Base-by-base conservation (phyloP, 37 sponge, comb jelly and placozoan species). In the Spongilla lacustris region DNA sequence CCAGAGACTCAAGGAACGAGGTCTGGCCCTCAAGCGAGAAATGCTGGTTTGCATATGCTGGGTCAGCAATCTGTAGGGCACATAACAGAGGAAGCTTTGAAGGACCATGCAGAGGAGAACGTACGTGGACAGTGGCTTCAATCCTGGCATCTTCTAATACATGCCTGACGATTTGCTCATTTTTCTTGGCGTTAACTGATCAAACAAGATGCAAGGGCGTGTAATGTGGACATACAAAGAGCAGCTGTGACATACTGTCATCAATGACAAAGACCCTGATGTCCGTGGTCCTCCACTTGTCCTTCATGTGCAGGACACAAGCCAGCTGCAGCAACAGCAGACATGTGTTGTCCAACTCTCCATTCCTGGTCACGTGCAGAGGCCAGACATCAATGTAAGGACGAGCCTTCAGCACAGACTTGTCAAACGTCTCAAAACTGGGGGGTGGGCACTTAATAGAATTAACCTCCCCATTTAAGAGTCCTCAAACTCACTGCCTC, bases 221-320 rank as follows among this genome's bases (percentile, higher is more conserved):
- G 11, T 13, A 17, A 19, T 10, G 58, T 1, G 11, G 19, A 46
- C 8, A 8, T 46, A 46, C n/a, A 58, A 17, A 58, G 21, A 1
- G 58, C 19, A 17, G 58, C 4, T 19, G 58, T 58, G 58, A 58
- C 81, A 0, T 66, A 29, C 69, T 67, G 29, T 74, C 24, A 5
- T 86, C 58, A 19, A 58, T 58, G 19, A 58, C 19, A 1, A 58
- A 17, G 21, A 17, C 58, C 21, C 58, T 58, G 21, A 58, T 58
- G 14, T 58, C 58, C 19, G 14, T 41, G 41, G 41, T 17, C 58
- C 11, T 58, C 34, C 23, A 36, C 11, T 13, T 31, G 25, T 76
- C 37, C 76, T 96, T 96, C 99, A 96, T 96, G 81, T 96, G 97
- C 2, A 98, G 92, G 29, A 98, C 93, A 73, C 95, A 95, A 46